phyloP scores from a whole-genome alignment of 2,888 invertebrate species.

The Eristalis intricaria region DNA sequence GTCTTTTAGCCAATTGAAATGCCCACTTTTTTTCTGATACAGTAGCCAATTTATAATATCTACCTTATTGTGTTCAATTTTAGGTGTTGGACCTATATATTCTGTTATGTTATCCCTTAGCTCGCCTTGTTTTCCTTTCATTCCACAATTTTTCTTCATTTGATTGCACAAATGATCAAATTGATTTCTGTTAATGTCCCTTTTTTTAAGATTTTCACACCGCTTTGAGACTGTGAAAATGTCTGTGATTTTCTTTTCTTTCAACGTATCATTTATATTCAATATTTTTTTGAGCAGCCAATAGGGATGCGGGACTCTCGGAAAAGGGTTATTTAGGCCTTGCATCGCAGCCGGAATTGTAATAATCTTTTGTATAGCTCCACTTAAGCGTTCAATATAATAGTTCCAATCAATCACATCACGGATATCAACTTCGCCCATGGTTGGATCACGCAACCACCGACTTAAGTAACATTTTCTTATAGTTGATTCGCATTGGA shows the following conservation, averaged over 20 bases:
- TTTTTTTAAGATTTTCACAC: slow-evolving; percentile 72
- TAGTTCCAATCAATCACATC: slow-evolving; percentile 98
- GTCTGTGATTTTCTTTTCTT: slow-evolving; percentile 96
- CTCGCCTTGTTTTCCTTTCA: slow-evolving; percentile 7
- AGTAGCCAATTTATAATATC: slow-evolving; percentile 89
- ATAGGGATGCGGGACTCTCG: slow-evolving; percentile 96
- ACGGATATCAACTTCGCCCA: slow-evolving; percentile 93
- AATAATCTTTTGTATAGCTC: slow-evolving; percentile 98
- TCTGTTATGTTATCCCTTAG: slow-evolving; percentile 87
- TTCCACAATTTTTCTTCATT: slow-evolving; percentile 77
- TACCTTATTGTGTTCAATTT: slow-evolving; percentile 88
- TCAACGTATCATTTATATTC: slow-evolving; percentile 94
- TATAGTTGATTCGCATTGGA: slow-evolving; percentile 94
- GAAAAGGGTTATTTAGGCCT: slow-evolving; percentile 96
- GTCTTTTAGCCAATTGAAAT: slow-evolving; percentile 87
- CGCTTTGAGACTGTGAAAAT: slow-evolving; percentile 86
- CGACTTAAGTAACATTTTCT: slow-evolving; percentile 93
- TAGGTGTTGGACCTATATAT: slow-evolving; percentile 92
- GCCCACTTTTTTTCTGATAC: slow-evolving; percentile 95
- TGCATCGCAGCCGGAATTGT: slow-evolving; percentile 99
- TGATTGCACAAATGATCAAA: slow-evolving; percentile 86
- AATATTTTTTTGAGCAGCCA: slow-evolving; percentile 98
- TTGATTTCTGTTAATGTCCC: neutral
- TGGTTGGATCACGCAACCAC: slow-evolving; percentile 93
- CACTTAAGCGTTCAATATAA: slow-evolving; percentile 97